Evolutionary conservation across 2,888 invertebrate species (phyloP).

Genomic region (Meteorus colon): DNA sequence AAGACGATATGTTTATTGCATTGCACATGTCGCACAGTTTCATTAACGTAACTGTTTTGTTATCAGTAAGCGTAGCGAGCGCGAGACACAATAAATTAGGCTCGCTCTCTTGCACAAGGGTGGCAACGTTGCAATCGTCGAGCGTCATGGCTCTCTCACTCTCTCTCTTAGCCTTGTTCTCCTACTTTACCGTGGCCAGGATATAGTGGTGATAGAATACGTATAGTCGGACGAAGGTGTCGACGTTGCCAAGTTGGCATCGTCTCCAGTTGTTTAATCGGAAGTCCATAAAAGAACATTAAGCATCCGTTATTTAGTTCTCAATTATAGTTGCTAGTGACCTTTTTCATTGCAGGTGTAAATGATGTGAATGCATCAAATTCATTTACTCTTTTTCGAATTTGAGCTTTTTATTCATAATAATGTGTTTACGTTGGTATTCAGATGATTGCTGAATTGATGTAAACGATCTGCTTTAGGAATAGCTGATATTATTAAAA

Average conservation of each 20-base stretch:
- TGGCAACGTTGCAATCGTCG: slow-evolving; percentile 28
- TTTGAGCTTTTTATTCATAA: too few species aligned
- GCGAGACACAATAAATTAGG: slow-evolving; percentile 48
- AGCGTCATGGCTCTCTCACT: slow-evolving; percentile 15
- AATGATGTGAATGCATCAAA: too few species aligned
- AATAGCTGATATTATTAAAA: too few species aligned
- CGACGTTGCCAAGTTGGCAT: slow-evolving; percentile 56
- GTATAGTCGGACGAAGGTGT: slow-evolving; percentile 47
- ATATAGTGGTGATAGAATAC: slow-evolving; percentile 53
- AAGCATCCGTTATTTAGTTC: slow-evolving; percentile 16
- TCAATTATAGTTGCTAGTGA: slow-evolving; percentile 11
- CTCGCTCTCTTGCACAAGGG: slow-evolving; percentile 39
- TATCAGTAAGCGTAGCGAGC: not conserved
- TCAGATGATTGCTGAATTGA: too few species aligned
- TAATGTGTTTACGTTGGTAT: too few species aligned
- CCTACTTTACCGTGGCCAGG: not conserved
- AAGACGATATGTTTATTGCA: slow-evolving; percentile 12
- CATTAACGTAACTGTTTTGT: slow-evolving; percentile 6
- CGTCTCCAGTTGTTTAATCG: slow-evolving; percentile 45
- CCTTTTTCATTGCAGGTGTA: not conserved
- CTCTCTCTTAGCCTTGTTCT: not conserved
- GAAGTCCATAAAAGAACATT: slow-evolving; percentile 30
- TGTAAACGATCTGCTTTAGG: too few species aligned
- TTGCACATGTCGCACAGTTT: not conserved
- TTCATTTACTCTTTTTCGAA: too few species aligned